Evolutionary conservation across 2,797 vertebrate genomes (phyloP).

Genomic region (Parambassis ranga): DNA sequence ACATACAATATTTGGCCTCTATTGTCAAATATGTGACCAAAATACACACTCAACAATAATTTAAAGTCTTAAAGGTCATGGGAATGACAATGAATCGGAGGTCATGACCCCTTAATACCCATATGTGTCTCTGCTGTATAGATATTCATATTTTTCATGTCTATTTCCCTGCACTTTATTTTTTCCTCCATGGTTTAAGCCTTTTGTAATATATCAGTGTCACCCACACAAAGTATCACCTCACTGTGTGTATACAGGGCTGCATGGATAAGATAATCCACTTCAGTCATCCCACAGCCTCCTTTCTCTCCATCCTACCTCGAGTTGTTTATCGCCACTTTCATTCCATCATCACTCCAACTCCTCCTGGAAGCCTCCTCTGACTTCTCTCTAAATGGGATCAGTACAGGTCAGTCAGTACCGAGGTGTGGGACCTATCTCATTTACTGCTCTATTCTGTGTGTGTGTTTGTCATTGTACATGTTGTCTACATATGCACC

Average conservation of each 20-base stretch:
- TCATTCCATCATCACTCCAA: conserved; percentile 69
- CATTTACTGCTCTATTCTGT: conserved; percentile 35
- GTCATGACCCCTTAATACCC: neutral
- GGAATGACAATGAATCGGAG: neutral
- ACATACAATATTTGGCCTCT: no score
- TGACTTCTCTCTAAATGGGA: conserved; percentile 70
- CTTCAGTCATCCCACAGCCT: conserved; percentile 39
- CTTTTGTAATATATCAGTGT: conserved; percentile 32
- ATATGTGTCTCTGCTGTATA: neutral
- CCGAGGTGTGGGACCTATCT: conserved; percentile 45
- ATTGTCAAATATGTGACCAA: no score
- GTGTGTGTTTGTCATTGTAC: neutral
- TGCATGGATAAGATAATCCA: conserved; percentile 41
- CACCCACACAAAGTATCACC: conserved; percentile 7
- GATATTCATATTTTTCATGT: neutral
- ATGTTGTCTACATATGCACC: neutral
- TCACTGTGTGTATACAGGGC: conserved; percentile 23
- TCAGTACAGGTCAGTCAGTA: conserved; percentile 77
- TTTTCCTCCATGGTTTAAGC: conserved; percentile 8
- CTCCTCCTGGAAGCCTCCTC: conserved; percentile 62
- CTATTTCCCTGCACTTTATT: neutral
- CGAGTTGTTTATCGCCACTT: conserved; percentile 69
- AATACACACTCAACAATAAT: no score
- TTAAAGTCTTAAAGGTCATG: no score
- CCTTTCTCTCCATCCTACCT: conserved; percentile 58